Base-by-base conservation (phyloP, 2,888 invertebrate species). In the Panzeria rudis region DNA sequence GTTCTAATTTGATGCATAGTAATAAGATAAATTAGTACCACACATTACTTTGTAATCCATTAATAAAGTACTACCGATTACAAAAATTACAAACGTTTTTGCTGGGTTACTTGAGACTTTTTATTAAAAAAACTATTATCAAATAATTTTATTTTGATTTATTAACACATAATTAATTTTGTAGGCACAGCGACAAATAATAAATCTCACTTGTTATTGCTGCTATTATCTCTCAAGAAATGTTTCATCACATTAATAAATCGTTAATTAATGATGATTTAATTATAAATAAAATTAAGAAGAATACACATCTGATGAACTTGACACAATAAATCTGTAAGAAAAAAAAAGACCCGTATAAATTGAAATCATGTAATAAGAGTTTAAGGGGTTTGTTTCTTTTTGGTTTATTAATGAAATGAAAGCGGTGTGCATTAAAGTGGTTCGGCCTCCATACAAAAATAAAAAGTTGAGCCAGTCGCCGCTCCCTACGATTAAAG, bases 261-360 rank as follows among this genome's bases (percentile, higher is more conserved):
- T 76, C 32, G 41, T 82, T 76, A 38, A 56, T 82, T 52, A 81
- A 76, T 75, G 23, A 61, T 73, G 25, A 61, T 47, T 68, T 56
- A 66, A 80, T 66, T 73, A 25, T 41, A 61, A 68, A 61, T 20
- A 61, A 72, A 64, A 25, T 44, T n/a, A 44, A 62, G 1, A 25
- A 64, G 13, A 47, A 17, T 32, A 47, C n/a, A 7, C 54, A 25
- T 25, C 13, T 76, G 75, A 82, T 76, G 75, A 82, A 82, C 81
- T 82, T 82, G 76, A 82, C 75, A 76, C 17, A 76, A 68, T 75
- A 81, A 81, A 61, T 59, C 54, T 61, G 52, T 35, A 54, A n/a
- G 41, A 64, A 72, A 64, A 47, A 61, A 54, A 61, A 38, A 3
- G 9, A 50, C 41, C 75, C 61, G 7, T 44, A 32, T 68, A 44